Percentiles rank a stretch among this genome's conserved stretches.
phyloP scores from a whole-genome alignment of 2,113 vertebrate species.

The Dendrocopos noguchii region DNA sequence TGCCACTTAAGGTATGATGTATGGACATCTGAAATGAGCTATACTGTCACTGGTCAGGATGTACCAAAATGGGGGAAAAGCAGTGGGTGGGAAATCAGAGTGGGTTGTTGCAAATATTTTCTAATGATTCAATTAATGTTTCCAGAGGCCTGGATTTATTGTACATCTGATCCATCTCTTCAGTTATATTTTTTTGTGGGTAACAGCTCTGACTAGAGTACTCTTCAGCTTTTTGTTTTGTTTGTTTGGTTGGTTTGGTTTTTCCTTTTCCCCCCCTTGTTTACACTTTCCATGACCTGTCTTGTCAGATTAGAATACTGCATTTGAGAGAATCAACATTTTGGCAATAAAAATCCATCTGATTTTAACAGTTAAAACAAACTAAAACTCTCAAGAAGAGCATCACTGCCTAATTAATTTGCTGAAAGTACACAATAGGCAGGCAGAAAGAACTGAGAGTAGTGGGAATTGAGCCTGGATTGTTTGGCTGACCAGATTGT shows the following conservation, averaged over 20 bases:
- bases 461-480: background rate
- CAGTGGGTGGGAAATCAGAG: background rate
- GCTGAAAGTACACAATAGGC: background rate
- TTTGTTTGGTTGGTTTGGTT: background rate
- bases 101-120: background rate
- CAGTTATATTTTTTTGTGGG: background rate
- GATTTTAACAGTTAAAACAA: background rate
- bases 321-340: background rate
- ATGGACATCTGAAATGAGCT: background rate
- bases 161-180: background rate
- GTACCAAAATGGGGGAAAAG: background rate
- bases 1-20: conserved; percentile 92
- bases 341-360: background rate
- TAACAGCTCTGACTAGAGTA: background rate
- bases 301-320: background rate
- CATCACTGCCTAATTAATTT: background rate
- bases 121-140: background rate
- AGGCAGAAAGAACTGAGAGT: background rate
- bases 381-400: background rate
- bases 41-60: background rate
- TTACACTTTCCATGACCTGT: background rate
- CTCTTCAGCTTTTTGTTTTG: background rate
- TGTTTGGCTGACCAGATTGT: background rate
- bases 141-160: background rate
- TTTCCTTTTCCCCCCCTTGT: background rate